These are phyloP conservation scores for Dallia pectoralis DNA, from an alignment of 2,797 vertebrate species.

Conservation along the genomic window DNA sequence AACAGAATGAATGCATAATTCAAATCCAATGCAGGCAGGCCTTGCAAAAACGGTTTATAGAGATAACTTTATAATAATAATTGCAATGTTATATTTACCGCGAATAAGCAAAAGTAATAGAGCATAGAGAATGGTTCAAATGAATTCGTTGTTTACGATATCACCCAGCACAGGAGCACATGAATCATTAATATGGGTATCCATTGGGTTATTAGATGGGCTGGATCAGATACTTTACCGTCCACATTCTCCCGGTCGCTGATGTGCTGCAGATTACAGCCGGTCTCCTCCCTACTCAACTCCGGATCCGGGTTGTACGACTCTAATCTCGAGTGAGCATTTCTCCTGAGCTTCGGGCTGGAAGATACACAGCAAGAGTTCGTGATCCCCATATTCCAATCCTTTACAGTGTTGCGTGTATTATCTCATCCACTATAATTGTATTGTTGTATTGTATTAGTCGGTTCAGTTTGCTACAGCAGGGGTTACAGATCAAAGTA, in stretches of 20 bases:
- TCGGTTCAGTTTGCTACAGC: not conserved
- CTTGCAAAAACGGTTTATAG: not conserved
- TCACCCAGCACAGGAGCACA: not conserved
- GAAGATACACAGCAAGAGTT: conserved; percentile 96
- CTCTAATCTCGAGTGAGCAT: conserved; percentile 92
- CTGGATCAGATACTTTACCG: conserved; percentile 67
- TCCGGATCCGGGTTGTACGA: conserved; percentile 90
- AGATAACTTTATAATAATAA: not conserved
- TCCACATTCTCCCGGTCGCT: conserved; percentile 95
- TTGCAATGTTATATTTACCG: not conserved
- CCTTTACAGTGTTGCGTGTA: not conserved
- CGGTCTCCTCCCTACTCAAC: conserved; percentile 92
- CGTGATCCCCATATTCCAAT: conserved; percentile 85
- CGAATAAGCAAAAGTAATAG: not conserved
- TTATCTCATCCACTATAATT: conserved; percentile 5
- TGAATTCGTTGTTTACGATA: not conserved
- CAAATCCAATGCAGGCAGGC: not conserved
- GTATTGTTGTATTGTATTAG: too few relatives aligned
- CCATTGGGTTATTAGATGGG: not conserved
- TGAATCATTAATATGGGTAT: not conserved
- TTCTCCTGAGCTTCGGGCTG: conserved; percentile 93
- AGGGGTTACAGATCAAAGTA: conserved; percentile 8
- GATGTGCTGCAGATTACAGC: conserved; percentile 98
- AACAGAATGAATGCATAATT: not conserved
- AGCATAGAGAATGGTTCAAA: not conserved